phyloP scores from a whole-genome alignment of 2,113 vertebrate species.

The Aplodontia rufa region DNA sequence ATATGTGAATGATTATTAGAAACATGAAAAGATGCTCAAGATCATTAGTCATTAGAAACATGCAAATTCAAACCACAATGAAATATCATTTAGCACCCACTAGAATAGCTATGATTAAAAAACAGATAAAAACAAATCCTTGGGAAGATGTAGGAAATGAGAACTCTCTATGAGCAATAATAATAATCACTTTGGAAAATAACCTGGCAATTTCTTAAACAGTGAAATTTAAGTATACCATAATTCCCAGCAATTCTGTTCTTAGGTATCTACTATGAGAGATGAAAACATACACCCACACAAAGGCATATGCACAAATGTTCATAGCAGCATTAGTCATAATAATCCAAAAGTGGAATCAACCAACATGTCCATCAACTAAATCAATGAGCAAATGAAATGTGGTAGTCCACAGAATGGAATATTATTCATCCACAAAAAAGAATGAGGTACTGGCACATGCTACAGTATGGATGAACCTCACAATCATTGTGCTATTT shows the following conservation, averaged over 20 bases:
- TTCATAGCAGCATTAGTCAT: background rate
- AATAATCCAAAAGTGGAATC: background rate
- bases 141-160: background rate
- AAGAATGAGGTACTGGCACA: background rate
- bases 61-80: background rate
- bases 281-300: background rate
- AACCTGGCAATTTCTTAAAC: background rate
- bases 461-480: too few species aligned
- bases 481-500: background rate
- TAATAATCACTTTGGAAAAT: background rate
- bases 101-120: background rate
- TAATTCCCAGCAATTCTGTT: background rate
- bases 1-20: background rate
- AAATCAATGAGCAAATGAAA: background rate
- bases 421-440: background rate
- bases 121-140: background rate
- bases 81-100: background rate
- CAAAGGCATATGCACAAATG: background rate
- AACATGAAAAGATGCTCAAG: background rate
- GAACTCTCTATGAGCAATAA: background rate
- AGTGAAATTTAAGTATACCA: background rate
- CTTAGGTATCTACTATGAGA: background rate
- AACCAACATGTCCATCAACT: background rate
- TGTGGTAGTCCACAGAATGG: background rate
- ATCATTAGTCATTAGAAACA: background rate